Conservation (phyloP, 1,140 invertebrate genomes). For the Oreohelix idahoensis region DNA sequence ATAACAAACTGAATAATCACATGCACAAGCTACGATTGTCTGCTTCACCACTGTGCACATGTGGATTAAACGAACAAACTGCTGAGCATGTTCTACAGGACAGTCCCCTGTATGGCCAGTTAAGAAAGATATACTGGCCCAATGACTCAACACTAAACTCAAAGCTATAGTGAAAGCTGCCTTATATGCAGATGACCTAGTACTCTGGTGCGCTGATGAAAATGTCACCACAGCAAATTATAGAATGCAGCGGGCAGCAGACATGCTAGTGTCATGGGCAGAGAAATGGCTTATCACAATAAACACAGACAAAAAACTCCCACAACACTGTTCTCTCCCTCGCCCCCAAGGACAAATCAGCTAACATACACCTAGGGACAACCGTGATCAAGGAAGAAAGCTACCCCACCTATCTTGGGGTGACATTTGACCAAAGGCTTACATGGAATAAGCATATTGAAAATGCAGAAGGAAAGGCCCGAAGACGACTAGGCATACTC, state of each 20-base stretch:
- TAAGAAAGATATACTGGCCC: no score
- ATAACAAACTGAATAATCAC: no score
- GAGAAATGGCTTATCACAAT: neutral
- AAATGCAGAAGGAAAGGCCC: neutral
- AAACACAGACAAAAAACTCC: neutral
- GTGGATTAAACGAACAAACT: no score
- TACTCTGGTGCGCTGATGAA: conserved; percentile 41
- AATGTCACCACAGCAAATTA: neutral
- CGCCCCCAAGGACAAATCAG: neutral
- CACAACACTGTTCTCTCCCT: conserved; percentile 1
- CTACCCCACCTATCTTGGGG: neutral
- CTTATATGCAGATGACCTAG: conserved; percentile 44
- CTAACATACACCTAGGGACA: neutral
- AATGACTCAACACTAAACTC: no score
- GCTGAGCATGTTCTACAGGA: no score
- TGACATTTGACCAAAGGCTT: neutral
- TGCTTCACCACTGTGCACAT: no score
- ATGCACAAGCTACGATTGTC: no score
- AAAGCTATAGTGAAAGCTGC: neutral
- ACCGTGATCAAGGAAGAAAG: neutral
- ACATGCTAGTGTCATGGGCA: neutral
- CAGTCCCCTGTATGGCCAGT: no score
- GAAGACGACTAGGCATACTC: neutral
- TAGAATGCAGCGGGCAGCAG: neutral
- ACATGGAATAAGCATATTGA: neutral